phyloP scores from a whole-genome alignment of 2,797 vertebrate species.

The Jordanella pulchra region DNA sequence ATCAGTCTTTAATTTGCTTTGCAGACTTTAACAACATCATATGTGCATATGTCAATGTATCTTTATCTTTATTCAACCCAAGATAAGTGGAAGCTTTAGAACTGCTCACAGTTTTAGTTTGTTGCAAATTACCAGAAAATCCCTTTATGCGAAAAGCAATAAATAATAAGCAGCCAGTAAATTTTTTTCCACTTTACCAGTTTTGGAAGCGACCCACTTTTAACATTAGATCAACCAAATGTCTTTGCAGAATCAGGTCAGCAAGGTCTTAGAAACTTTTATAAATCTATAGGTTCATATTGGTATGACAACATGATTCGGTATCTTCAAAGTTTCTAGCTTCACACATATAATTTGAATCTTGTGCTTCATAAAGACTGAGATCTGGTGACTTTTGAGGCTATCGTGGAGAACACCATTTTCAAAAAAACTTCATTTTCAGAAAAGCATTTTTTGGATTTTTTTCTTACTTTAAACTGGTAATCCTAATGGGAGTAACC shows the following conservation, averaged over 20 bases:
- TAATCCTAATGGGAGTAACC: background rate
- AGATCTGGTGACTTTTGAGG: too few relatives aligned
- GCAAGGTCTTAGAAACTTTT: too few relatives aligned
- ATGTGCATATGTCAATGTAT: background rate
- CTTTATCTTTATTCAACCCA: background rate
- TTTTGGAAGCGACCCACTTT: background rate
- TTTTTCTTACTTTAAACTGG: background rate
- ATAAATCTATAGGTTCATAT: too few relatives aligned
- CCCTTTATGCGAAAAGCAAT: background rate
- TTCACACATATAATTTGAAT: too few relatives aligned
- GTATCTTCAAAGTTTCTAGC: too few relatives aligned
- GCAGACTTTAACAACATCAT: conserved; percentile 4
- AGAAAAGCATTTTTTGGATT: too few relatives aligned
- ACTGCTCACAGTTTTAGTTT: background rate
- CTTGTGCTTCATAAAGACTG: too few relatives aligned
- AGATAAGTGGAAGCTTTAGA: background rate
- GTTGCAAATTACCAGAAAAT: background rate
- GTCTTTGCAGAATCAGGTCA: background rate
- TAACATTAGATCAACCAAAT: background rate
- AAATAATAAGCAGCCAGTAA: too few relatives aligned
- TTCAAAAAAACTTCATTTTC: too few relatives aligned
- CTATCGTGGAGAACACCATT: too few relatives aligned
- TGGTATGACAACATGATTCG: too few relatives aligned
- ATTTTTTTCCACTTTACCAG: background rate
- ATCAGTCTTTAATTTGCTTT: conserved; percentile 1